phyloP scores from a whole-genome alignment of 2,797 vertebrate genomes.

The Microctenopoma stevenorrisi region DNA sequence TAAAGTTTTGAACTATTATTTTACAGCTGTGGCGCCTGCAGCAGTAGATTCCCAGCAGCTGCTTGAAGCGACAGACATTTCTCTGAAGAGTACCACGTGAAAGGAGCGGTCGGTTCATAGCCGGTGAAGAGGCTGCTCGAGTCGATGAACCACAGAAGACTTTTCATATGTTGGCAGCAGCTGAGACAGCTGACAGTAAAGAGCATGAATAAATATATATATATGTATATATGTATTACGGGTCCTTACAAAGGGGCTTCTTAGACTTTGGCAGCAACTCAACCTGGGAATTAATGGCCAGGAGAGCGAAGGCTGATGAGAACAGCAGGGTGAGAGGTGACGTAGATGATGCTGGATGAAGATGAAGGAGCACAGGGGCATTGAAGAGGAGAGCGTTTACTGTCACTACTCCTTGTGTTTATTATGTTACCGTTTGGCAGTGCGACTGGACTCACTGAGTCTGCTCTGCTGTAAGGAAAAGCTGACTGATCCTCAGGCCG shows the following conservation, averaged over 20 bases:
- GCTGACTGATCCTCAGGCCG: not conserved
- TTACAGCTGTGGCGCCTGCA: not conserved
- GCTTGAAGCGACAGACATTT: too few relatives aligned
- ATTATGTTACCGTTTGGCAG: not conserved
- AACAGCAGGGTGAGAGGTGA: not conserved
- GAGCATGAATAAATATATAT: conserved; percentile 39
- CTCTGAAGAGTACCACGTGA: too few relatives aligned
- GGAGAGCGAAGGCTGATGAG: not conserved
- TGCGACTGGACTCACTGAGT: not conserved
- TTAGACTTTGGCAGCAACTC: conserved; percentile 52
- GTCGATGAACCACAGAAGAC: conserved; percentile 5
- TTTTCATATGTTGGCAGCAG: conserved; percentile 1
- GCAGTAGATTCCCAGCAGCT: not conserved
- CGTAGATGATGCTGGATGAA: not conserved
- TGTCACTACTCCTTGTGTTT: not conserved
- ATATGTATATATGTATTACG: not conserved
- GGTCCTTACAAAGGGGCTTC: conserved; percentile 30
- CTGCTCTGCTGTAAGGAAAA: not conserved
- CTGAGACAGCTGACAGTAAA: conserved; percentile 36
- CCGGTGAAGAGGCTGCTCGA: not conserved
- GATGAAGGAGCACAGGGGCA: not conserved
- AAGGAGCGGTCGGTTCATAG: not conserved
- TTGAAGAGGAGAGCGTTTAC: not conserved
- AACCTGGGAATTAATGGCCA: conserved; percentile 5
- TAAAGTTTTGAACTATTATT: too few relatives aligned